Percentiles rank a stretch among this genome's conserved stretches.
phyloP scores from a whole-genome alignment of 2,888 invertebrate genomes.

The Ernsta delagoae region DNA sequence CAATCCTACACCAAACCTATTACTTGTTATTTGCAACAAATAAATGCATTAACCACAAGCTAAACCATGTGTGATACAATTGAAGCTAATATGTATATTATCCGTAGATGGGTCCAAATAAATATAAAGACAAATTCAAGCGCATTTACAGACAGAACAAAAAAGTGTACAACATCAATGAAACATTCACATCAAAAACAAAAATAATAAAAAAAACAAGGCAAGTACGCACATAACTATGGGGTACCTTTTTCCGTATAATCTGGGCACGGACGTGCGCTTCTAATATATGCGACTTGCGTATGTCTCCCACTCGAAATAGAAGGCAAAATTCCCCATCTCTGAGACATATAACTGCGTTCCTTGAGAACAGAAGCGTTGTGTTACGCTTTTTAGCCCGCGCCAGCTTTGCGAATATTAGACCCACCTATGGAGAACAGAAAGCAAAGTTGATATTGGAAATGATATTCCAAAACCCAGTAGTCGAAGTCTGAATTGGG shows the following conservation, averaged over 20 bases:
- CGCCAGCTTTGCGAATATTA: constrained; percentile 92
- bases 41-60: constrained; percentile 15
- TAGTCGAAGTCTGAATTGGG: constrained; percentile 53
- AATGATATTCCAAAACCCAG: constrained; percentile 54
- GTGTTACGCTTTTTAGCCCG: constrained; percentile 98
- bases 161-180: constrained; percentile 22
- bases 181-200: constrained; percentile 38
- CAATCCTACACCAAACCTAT: too few species aligned
- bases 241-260: constrained; percentile 93
- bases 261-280: constrained; percentile 97
- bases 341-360: constrained; percentile 96
- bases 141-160: constrained; percentile 6
- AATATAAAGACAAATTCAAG: constrained; percentile 41
- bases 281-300: constrained; percentile 98
- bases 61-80: constrained; percentile 16
- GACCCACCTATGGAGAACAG: constrained; percentile 84
- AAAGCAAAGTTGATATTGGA: constrained; percentile 54
- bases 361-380: constrained; percentile 96
- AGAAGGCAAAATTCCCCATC: constrained; percentile 96
- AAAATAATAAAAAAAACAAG: constrained; percentile 46
- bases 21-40: constrained; percentile 5
- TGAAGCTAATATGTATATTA: constrained; percentile 31
- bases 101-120: constrained; percentile 75
- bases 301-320: constrained; percentile 98
- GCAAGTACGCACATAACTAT: constrained; percentile 45